Percentiles rank a stretch among this genome's conserved stretches.
phyloP scores from a whole-genome alignment of 2,888 invertebrate species.

The Tyria jacobaeae region DNA sequence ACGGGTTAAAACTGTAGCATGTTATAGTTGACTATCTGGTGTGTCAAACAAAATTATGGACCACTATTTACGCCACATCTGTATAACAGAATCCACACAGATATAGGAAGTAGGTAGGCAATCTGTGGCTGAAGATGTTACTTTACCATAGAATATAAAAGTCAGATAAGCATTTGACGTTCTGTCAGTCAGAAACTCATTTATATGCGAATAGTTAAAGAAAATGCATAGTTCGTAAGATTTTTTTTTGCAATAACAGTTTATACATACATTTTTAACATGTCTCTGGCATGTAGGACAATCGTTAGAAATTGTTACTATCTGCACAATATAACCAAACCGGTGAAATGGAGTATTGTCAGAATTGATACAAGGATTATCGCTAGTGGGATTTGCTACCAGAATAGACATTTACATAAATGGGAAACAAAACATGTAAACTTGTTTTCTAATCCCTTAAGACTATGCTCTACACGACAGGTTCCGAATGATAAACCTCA shows the following conservation, averaged over 20 bases:
- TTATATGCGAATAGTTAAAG: constrained; percentile 21
- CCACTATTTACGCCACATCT: no score
- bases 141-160: constrained; percentile 5
- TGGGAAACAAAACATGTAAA: constrained; percentile 50
- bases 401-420: constrained; percentile 49
- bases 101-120: no score
- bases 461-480: constrained; percentile 58
- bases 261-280: constrained; percentile 40
- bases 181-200: constrained; percentile 8
- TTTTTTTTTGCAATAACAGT: constrained; percentile 34
- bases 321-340: constrained; percentile 67
- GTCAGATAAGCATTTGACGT: neutral
- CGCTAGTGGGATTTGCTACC: constrained; percentile 63
- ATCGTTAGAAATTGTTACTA: constrained; percentile 65
- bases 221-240: constrained; percentile 54
- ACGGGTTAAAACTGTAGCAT: no score
- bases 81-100: no score
- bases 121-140: no score
- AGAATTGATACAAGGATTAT: constrained; percentile 64
- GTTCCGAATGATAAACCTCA: constrained; percentile 42
- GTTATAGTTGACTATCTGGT: no score
- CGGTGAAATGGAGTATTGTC: constrained; percentile 66
- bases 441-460: constrained; percentile 44
- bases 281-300: constrained; percentile 73
- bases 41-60: no score